Conservation (phyloP, 2,888 invertebrate species). For the Macrophya annulata region DNA sequence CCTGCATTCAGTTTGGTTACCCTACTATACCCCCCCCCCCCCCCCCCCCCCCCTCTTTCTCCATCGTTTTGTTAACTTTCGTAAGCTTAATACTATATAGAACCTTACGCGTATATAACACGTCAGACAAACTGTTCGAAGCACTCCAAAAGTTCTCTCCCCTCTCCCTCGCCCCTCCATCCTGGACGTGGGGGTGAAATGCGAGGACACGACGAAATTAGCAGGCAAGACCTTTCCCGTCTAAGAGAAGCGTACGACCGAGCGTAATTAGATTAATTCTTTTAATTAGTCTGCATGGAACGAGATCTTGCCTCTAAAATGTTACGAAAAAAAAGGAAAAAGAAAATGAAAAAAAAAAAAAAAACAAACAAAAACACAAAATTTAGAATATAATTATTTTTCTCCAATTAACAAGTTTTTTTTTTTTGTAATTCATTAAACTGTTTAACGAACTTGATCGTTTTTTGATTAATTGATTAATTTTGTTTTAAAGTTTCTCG, state of each 20-base stretch:
- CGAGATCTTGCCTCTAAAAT: background rate
- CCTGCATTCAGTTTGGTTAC: background rate
- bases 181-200: background rate
- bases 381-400: background rate
- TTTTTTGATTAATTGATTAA: too few relatives aligned
- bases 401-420: background rate
- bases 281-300: constrained; percentile 39
- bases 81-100: background rate
- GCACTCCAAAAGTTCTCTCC: constrained; percentile 42
- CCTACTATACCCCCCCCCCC: background rate
- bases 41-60: background rate
- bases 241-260: constrained; percentile 43
- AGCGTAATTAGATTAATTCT: constrained; percentile 51
- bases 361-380: background rate
- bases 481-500: too few relatives aligned
- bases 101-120: background rate
- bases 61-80: constrained; percentile 28
- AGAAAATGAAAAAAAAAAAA: too few relatives aligned
- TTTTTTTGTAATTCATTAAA: background rate
- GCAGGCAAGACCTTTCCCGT: constrained; percentile 36
- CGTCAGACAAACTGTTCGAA: constrained; percentile 32
- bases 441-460: background rate
- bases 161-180: background rate
- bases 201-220: constrained; percentile 38
- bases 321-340: background rate